Evolutionary conservation across 2,113 vertebrate species (phyloP).

Genomic region (Morone saxatilis): DNA sequence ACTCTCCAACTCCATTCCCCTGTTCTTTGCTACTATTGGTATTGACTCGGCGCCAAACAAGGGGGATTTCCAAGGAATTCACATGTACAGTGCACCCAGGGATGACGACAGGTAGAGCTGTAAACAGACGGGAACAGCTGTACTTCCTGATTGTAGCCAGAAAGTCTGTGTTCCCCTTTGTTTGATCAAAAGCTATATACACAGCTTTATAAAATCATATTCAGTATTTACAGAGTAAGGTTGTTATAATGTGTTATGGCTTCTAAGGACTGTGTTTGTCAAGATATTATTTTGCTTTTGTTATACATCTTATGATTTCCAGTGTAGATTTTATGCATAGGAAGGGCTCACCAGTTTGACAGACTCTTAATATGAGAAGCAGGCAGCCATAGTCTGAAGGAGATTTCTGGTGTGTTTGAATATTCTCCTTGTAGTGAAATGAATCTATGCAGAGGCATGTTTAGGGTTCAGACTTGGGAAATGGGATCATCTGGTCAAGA

Average conservation of each 20-base stretch:
- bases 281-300: neutral
- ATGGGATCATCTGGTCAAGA: neutral
- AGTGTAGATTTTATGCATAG: neutral
- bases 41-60: slow-evolving; percentile 41
- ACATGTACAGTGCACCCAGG: neutral
- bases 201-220: slow-evolving; percentile 16
- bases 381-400: neutral
- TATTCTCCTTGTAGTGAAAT: neutral
- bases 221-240: slow-evolving; percentile 8
- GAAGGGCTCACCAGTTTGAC: neutral
- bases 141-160: neutral
- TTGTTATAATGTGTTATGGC: neutral
- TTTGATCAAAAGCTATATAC: neutral
- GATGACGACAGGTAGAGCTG: slow-evolving; percentile 38
- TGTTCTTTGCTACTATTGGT: slow-evolving; percentile 14
- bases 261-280: neutral
- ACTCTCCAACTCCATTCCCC: slow-evolving; percentile 17
- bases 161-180: neutral
- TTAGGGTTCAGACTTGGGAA: slow-evolving; percentile 5
- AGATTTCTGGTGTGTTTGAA: no score
- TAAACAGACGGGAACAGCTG: slow-evolving; percentile 58
- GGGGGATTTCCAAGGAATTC: slow-evolving; percentile 56
- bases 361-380: neutral
- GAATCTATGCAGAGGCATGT: neutral
- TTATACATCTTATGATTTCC: no score